Conservation (phyloP, 2,113 vertebrate genomes). For the Platycercus adscitus region DNA sequence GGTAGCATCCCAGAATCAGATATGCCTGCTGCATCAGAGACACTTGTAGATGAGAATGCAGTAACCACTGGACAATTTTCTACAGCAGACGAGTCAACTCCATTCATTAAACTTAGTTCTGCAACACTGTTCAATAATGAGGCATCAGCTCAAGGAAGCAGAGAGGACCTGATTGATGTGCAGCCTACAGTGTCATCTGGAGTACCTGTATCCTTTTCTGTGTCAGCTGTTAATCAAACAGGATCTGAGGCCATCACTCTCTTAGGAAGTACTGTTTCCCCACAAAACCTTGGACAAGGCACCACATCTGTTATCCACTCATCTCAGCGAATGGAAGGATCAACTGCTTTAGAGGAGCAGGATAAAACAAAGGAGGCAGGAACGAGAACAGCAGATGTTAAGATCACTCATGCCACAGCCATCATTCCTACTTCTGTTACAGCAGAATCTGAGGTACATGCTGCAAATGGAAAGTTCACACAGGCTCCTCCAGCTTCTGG, state of each 20-base stretch:
- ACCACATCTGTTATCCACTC: neutral
- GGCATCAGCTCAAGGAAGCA: neutral
- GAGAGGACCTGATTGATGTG: constrained; percentile 15
- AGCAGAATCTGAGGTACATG: neutral
- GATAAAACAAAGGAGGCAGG: constrained; percentile 20
- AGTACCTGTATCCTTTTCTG: constrained; percentile 38
- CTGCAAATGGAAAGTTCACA: neutral
- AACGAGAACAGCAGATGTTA: neutral
- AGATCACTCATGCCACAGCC: neutral
- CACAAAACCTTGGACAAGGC: neutral
- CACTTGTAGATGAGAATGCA: neutral
- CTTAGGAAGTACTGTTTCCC: neutral
- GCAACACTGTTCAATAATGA: neutral
- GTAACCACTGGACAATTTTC: neutral
- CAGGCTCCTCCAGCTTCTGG: neutral
- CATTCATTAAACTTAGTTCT: constrained; percentile 16
- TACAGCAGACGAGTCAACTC: neutral
- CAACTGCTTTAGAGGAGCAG: neutral
- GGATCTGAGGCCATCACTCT: neutral
- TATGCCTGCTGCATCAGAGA: constrained; percentile 56
- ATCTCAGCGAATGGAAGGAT: neutral
- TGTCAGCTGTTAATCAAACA: constrained; percentile 14
- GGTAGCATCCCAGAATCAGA: constrained; percentile 39
- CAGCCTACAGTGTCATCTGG: neutral
- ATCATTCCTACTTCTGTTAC: neutral